Conservation (phyloP, 2,113 vertebrate species). For the Stictonetta naevosa region DNA sequence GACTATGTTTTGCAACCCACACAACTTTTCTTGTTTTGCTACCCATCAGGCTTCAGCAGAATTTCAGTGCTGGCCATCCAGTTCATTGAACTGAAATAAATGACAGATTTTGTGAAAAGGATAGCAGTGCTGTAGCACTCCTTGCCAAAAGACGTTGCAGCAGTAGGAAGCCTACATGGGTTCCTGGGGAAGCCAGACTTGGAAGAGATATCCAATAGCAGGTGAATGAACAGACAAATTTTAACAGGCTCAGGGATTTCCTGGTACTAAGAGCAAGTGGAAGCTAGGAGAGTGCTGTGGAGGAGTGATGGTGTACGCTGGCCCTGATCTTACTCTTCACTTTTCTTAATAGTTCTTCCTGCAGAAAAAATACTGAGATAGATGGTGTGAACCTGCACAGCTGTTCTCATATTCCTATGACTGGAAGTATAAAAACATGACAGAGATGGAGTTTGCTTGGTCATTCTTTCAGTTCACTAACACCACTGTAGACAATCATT, state of each 20-base stretch:
- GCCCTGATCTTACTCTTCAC: not conserved
- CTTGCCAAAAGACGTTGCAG: not conserved
- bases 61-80: not conserved
- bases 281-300: not conserved
- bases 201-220: not conserved
- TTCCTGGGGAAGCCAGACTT: not conserved
- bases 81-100: not conserved
- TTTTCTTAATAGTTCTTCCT: not conserved
- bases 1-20: not conserved
- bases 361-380: not conserved
- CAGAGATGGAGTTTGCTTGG: not conserved
- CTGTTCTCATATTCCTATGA: not conserved
- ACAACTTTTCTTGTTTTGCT: not conserved
- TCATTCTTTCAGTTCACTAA: not conserved
- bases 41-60: not conserved
- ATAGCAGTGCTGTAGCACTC: not conserved
- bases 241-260: not conserved
- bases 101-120: not conserved
- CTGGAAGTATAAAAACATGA: not conserved
- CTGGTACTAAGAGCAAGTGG: not conserved
- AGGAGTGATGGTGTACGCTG: not conserved
- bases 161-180: accelerated
- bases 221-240: not conserved
- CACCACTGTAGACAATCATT: not conserved
- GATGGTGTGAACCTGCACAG: not conserved